phyloP scores from a whole-genome alignment of 2,888 invertebrate species.

The Drosophila greeni region DNA sequence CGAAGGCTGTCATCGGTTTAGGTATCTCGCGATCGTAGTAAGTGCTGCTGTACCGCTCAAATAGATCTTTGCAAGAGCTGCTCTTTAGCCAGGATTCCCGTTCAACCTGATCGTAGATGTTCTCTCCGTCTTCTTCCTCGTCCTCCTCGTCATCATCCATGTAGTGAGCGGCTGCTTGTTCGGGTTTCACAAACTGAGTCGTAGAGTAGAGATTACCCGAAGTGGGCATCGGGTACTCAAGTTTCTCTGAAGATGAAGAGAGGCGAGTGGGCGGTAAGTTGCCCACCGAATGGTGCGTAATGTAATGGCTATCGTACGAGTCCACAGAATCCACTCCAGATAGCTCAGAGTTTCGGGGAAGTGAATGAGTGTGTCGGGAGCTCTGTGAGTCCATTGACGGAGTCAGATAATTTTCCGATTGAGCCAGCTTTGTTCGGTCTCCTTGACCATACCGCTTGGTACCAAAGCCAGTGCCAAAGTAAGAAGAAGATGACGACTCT shows the following conservation, averaged over 20 bases:
- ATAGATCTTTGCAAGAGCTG: constrained; percentile 89
- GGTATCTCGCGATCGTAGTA: constrained; percentile 82
- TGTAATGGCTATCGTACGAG: constrained; percentile 79
- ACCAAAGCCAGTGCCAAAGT: constrained; percentile 74
- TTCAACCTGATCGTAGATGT: constrained; percentile 77
- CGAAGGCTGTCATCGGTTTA: constrained; percentile 79
- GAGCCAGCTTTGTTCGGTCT: constrained; percentile 72
- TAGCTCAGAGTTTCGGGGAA: constrained; percentile 77
- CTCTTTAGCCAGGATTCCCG: constrained; percentile 85
- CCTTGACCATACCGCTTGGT: constrained; percentile 69
- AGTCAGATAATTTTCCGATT: constrained; percentile 77
- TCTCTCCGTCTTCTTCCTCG: constrained; percentile 58
- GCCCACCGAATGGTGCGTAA: constrained; percentile 76
- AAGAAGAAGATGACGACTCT: constrained; percentile 77
- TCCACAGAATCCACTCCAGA: constrained; percentile 79
- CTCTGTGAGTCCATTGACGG: constrained; percentile 77
- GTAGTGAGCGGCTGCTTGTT: constrained; percentile 62
- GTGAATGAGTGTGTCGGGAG: constrained; percentile 76
- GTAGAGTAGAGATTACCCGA: constrained; percentile 82
- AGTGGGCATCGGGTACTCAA: constrained; percentile 82
- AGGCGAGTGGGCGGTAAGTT: constrained; percentile 49
- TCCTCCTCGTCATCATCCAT: constrained; percentile 73
- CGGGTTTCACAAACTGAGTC: constrained; percentile 70
- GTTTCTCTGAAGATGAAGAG: constrained; percentile 77
- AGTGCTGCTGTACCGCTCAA: constrained; percentile 82